Evolutionary conservation across 37 sponge, comb jelly and placozoan species (phyloP), one percentile per base, ranked within the genome.

Genomic region (Cladorhizidae sp.): DNA sequence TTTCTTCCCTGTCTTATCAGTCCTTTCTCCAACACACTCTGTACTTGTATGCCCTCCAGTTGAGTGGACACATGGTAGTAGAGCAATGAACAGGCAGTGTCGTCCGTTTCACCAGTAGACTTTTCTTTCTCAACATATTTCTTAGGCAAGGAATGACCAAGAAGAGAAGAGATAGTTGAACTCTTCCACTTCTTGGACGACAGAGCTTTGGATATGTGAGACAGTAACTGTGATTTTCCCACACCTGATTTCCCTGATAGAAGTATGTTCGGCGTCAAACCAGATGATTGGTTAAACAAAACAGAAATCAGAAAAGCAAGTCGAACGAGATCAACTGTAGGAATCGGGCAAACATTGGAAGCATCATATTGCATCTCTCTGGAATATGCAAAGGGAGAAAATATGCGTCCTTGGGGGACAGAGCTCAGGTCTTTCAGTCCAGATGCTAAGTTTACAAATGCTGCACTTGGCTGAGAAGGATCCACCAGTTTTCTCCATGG

Each of bases 401-500:
- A 31, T 33, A 31, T 32, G 17, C 12, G 32, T 65, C 67, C 25
- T 22, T 8, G 62, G 25, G 62, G 25, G 8, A 22, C 7, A 28
- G 20, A 61, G n/a, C 17, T 61, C n/a, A n/a, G n/a, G n/a, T n/a
- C n/a, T n/a, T n/a, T 45, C 49, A 45, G 9, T 9, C 5, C 9
- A 9, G 49, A 54, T 36, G 62, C 64, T 15, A 40, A 39, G 23
- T 70, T 65, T 20, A 28, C 5, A 35, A 37, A 42, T 11, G 67
- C 32, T 22, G 50, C 71, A 38, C 52, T 89, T 40, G 76, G 35
- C 35, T 85, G 39, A 0, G 84, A 56, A 18, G 45, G 40, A 9
- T 85, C 71, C 23, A 92, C 59, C 31, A 90, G 64, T 17, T 37
- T 72, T 29, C 82, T 78, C 90, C 90, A 93, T 15, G 50, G 78